phyloP scores from a whole-genome alignment of 2,113 vertebrate species.

The Pterocles gutturalis region DNA sequence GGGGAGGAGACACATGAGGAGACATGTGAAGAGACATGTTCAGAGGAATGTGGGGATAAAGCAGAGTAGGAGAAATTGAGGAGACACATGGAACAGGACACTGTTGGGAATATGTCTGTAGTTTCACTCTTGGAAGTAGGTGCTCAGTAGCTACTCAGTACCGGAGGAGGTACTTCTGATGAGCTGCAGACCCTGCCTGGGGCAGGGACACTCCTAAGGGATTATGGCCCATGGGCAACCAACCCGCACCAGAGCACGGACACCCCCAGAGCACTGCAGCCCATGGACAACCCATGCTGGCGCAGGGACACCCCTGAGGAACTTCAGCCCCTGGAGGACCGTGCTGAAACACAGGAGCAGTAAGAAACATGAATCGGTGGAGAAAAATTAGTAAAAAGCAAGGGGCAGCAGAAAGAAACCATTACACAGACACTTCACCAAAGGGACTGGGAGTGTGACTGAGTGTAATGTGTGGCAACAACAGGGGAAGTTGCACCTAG shows the following conservation, averaged over 20 bases:
- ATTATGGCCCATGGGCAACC: background rate
- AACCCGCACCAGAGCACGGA: background rate
- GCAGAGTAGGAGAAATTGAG: background rate
- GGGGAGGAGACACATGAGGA: background rate
- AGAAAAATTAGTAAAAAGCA: background rate
- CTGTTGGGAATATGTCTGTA: background rate
- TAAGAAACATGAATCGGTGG: background rate
- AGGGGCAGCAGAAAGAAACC: background rate
- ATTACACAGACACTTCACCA: background rate
- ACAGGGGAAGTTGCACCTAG: background rate
- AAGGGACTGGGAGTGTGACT: background rate
- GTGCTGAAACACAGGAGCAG: background rate
- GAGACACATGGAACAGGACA: background rate
- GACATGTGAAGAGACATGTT: background rate
- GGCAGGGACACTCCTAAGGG: background rate
- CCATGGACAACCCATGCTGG: rapidly evolving
- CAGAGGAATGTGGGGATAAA: background rate
- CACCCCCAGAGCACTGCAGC: background rate
- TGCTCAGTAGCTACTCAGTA: background rate
- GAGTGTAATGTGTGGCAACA: rapidly evolving
- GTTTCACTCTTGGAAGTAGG: background rate
- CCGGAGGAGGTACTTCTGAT: background rate
- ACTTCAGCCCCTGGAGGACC: background rate
- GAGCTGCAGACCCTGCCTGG: background rate
- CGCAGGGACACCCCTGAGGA: background rate